Base-by-base conservation (phyloP, 2,113 vertebrate species). In the Paraplagusia blochii region DNA sequence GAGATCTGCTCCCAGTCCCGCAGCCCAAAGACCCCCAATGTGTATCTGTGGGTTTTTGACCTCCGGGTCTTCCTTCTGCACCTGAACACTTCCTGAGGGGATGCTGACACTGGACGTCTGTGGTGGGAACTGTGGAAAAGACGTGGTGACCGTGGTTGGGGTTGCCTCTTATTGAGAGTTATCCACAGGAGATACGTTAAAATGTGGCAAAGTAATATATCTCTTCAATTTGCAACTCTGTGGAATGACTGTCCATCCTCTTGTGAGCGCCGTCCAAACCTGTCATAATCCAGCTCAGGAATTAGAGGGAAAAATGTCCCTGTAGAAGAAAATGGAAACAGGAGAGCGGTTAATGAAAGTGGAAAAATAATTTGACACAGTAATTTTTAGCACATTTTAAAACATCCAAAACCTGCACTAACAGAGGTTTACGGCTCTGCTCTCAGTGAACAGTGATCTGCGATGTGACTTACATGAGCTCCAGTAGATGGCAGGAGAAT, bases 381-480 rank as follows among this genome's bases (percentile, higher is more conserved):
- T n/a, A n/a, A n/a, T n/a, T n/a, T n/a, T n/a, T n/a, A n/a, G n/a
- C n/a, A n/a, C n/a, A n/a, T n/a, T n/a, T n/a, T n/a, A n/a, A n/a
- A n/a, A n/a, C n/a, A 29, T 29, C 22, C 6, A 29, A 29, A 29
- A 29, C 22, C 22, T 29, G 22, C 3, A 29, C 22, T 29, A 29
- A 29, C 6, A 29, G 3, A 29, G 36, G 11, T 4, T 40, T 40
- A 40, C 13, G 5, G 9, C 38, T 13, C 38, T 12, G 38, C 9
- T 11, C 38, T 40, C 5, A 5, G 5, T 13, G 35, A 36, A 34
- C 10, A 36, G 1, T n/a, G 22, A 16, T 17, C 1, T 8, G 8
- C 15, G 4, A 49, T 40, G 63, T 42, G 79, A 95, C 94, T 96
- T 94, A 97, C 94, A 90, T 82, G 73, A 63, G 43, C 49, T 75